A percentile compares a stretch with the other conserved stretches of the same genome.
These are phyloP conservation scores for Steinernema feltiae DNA, from an alignment of 1,140 invertebrate species.

Conservation along the genomic window DNA sequence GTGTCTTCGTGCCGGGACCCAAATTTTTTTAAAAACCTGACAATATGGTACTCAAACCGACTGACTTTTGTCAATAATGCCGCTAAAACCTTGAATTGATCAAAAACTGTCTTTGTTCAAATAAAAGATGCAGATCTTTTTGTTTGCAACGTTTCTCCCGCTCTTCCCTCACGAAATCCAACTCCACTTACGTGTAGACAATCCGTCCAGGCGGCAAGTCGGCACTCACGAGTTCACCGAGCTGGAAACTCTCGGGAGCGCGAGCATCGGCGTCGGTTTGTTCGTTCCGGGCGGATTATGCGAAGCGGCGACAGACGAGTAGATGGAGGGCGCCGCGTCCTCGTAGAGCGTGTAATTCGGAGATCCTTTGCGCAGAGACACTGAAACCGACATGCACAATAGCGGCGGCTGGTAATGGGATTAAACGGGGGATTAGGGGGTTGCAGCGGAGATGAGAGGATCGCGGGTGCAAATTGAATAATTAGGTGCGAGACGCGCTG, in stretches of 20 bases:
- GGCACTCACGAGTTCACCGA: conserved; percentile 8
- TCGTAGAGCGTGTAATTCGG: conserved; percentile 9
- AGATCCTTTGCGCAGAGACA: conserved; percentile 2
- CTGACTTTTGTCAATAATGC: too few species aligned
- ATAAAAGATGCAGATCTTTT: too few species aligned
- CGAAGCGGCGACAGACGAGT: not conserved
- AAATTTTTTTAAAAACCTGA: too few species aligned
- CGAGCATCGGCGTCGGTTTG: not conserved
- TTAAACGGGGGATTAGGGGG: not conserved
- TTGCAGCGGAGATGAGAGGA: not conserved
- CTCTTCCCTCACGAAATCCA: too few species aligned
- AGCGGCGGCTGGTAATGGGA: not conserved
- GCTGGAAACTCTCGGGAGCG: conserved; percentile 14
- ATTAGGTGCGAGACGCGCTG: too few species aligned
- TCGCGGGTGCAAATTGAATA: not conserved
- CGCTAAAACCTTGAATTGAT: too few species aligned
- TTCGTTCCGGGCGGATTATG: conserved; percentile 16
- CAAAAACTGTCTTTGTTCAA: too few species aligned
- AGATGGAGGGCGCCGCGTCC: not conserved
- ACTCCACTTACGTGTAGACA: conserved; percentile 17
- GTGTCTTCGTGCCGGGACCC: too few species aligned
- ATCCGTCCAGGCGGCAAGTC: conserved; percentile 16
- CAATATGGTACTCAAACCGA: too few species aligned
- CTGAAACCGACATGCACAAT: too few species aligned
- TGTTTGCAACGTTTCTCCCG: too few species aligned